Percentiles rank a stretch among this genome's conserved stretches.
Conservation (phyloP, 2,797 vertebrate genomes). For the Siniperca obscura region DNA sequence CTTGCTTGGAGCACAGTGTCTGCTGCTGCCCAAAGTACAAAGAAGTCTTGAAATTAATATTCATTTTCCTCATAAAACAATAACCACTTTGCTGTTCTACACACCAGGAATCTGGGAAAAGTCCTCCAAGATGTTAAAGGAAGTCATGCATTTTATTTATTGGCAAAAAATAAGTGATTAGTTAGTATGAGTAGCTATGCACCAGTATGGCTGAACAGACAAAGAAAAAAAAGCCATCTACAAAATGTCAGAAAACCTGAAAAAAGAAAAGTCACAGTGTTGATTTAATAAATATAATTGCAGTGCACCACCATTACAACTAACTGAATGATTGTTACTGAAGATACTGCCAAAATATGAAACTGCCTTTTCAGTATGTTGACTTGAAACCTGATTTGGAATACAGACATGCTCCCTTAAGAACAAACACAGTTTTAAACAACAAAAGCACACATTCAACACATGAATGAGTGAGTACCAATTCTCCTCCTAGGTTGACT, state of each 20-base stretch:
- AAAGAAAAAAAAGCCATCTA: background rate
- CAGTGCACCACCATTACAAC: too few relatives aligned
- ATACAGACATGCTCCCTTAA: background rate
- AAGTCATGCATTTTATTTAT: background rate
- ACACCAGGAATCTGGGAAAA: background rate
- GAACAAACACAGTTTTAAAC: background rate
- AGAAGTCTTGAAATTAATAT: background rate
- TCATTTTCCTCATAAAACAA: background rate
- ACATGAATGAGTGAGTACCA: background rate
- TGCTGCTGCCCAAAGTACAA: background rate
- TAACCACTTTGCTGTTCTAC: background rate
- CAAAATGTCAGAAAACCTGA: background rate
- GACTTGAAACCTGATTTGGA: background rate
- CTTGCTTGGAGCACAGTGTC: background rate
- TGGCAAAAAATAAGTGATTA: slow-evolving; percentile 5
- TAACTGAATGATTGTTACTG: too few relatives aligned
- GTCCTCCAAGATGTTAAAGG: background rate
- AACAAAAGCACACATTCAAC: background rate
- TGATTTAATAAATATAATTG: too few relatives aligned
- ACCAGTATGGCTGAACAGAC: background rate
- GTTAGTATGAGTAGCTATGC: background rate
- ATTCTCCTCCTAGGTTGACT: background rate
- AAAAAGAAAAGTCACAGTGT: too few relatives aligned
- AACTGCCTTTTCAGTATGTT: background rate
- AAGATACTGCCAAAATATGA: too few relatives aligned